phyloP scores from a whole-genome alignment of 2,888 invertebrate genomes.

The Panorpa germanica region DNA sequence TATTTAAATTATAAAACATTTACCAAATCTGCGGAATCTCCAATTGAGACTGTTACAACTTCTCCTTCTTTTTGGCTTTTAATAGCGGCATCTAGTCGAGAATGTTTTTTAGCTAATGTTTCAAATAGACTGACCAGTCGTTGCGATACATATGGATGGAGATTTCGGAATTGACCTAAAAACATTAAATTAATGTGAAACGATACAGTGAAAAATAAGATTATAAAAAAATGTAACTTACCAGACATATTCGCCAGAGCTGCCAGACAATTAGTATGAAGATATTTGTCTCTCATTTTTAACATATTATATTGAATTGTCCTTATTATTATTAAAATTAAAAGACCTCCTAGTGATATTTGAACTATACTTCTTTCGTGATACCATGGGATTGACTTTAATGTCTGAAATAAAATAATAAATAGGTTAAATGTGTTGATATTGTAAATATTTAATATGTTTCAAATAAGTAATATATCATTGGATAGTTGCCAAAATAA shows the following conservation, averaged over 20 bases:
- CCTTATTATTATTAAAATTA: conserved; percentile 85
- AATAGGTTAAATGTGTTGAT: neutral
- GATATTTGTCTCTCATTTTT: conserved; percentile 88
- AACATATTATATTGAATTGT: conserved; percentile 97
- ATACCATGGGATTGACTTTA: conserved; percentile 86
- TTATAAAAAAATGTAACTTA: too few relatives aligned
- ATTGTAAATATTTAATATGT: conserved; percentile 3
- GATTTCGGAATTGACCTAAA: conserved; percentile 57
- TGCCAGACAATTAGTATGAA: conserved; percentile 96
- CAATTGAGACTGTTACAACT: conserved; percentile 19
- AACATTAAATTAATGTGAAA: conserved; percentile 1
- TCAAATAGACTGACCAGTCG: conserved; percentile 81
- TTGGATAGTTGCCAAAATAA: conserved; percentile 1
- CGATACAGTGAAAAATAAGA: conserved; percentile 4
- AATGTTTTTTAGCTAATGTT: conserved; percentile 74
- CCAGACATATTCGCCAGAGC: conserved; percentile 97
- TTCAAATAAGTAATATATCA: conserved; percentile 3
- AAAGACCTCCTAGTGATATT: conserved; percentile 83
- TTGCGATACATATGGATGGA: conserved; percentile 94
- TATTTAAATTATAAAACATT: conserved; percentile 1
- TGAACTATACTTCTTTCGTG: conserved; percentile 79
- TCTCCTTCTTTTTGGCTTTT: too few relatives aligned
- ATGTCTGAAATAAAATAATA: conserved; percentile 36
- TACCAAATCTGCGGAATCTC: conserved; percentile 11
- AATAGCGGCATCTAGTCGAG: conserved; percentile 40